Evolutionary conservation across 2,113 vertebrate species (phyloP).

Genomic region (Rana temporaria): DNA sequence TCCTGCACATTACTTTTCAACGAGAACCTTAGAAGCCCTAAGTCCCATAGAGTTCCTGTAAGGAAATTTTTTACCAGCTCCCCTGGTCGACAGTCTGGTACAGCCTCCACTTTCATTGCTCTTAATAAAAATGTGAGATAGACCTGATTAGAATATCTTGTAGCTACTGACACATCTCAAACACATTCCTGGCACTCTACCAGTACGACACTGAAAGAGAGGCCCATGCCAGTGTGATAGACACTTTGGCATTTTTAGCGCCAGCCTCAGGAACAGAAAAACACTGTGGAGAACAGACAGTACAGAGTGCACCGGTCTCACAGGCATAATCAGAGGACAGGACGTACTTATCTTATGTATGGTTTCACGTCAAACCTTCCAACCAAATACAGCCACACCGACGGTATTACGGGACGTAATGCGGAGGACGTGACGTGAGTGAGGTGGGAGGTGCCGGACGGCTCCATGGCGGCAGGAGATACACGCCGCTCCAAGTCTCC

Average conservation of each 20-base stretch:
- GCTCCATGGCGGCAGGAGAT: too few species aligned
- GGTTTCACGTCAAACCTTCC: conserved; percentile 21
- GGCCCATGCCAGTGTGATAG: not conserved
- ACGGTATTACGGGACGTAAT: too few species aligned
- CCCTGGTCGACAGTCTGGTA: too few species aligned
- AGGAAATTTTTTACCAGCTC: too few species aligned
- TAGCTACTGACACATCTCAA: not conserved
- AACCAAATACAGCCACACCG: too few species aligned
- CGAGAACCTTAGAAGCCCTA: too few species aligned
- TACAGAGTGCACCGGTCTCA: not conserved
- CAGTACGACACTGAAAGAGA: not conserved
- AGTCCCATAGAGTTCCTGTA: too few species aligned
- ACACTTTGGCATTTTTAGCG: conserved; percentile 18
- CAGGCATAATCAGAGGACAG: conserved; percentile 19
- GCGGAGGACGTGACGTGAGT: too few species aligned
- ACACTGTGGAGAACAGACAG: conserved; percentile 10
- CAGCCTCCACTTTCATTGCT: too few species aligned
- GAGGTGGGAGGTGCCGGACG: too few species aligned
- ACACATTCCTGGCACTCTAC: not conserved
- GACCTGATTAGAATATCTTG: not conserved
- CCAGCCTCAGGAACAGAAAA: not conserved
- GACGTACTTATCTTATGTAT: conserved; percentile 19
- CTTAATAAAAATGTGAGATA: not conserved
- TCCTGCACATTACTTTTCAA: too few species aligned
- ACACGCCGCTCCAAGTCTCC: too few species aligned